A percentile compares a stretch with the other conserved stretches of the same genome.
Conservation (phyloP, 1,140 invertebrate species). For the Cepaea nemoralis region DNA sequence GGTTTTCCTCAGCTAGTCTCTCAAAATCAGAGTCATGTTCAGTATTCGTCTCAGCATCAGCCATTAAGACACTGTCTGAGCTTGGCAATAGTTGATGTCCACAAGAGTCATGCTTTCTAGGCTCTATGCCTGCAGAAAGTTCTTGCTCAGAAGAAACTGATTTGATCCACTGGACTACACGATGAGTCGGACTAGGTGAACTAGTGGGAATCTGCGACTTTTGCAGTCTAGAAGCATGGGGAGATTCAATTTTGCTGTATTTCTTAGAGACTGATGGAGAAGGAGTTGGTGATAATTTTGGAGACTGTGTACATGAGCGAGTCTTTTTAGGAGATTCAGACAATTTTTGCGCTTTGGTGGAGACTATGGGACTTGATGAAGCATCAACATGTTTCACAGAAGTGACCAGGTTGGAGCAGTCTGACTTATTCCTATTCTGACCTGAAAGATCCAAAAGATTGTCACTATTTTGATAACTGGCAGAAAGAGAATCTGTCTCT, state of each 20-base stretch:
- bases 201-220: constrained; percentile 53
- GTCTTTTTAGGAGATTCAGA: constrained; percentile 46
- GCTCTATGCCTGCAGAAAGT: background rate
- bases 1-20: constrained; percentile 43
- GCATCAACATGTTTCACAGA: constrained; percentile 58
- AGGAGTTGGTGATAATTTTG: constrained; percentile 51
- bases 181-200: constrained; percentile 53
- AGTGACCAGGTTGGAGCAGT: constrained; percentile 4
- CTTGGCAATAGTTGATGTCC: background rate
- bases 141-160: constrained; percentile 55
- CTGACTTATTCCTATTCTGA: constrained; percentile 40
- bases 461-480: constrained; percentile 53
- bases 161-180: constrained; percentile 67
- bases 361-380: constrained; percentile 31
- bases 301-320: constrained; percentile 52
- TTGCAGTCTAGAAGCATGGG: constrained; percentile 37
- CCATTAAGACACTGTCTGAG: constrained; percentile 38
- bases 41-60: constrained; percentile 52
- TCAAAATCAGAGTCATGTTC: constrained; percentile 56
- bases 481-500: constrained; percentile 57
- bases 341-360: constrained; percentile 50
- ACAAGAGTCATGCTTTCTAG: background rate
- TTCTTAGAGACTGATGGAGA: constrained; percentile 49
- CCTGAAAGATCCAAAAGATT: background rate
- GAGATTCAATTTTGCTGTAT: constrained; percentile 26